Base-by-base conservation (phyloP, 2,113 vertebrate genomes). In the Tonatia bakeri region DNA sequence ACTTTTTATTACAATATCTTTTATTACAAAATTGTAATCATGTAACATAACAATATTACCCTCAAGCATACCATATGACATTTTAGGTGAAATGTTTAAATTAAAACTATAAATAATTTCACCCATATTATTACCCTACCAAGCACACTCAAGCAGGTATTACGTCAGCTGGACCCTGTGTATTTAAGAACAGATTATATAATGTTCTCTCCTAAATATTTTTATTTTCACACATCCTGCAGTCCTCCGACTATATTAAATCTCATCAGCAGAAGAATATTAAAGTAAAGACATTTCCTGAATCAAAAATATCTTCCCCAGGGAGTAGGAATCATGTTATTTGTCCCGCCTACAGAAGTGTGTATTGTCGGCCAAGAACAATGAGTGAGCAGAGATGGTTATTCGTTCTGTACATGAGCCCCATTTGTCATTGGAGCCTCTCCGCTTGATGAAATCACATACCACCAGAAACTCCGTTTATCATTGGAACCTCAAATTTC, bases 161-260 rank as follows among this genome's bases (percentile, higher is more conserved):
- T 59, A 59, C 56, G 24, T 59, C 56, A 24, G 56, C 56, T 10
- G 56, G 56, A 4, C 56, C 22, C 56, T 59, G 56, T 64, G 9
- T 70, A 91, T 52, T 75, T 84, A 79, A 73, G 15, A 72, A 47
- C 82, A 73, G 88, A 59, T 76, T 67, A 69, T 72, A 69, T 72
- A 59, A 28, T 94, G 16, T 92, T 90, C 26, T 80, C 31, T 92
- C 19, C 15, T 87, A 92, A 94, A 54, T 92, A 64, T n/a, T 45
- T 97, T 84, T 40, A 38, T 89, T 94, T 95, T 83, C 24, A 93
- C 4, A 77, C 31, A 40, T 89, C 70, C 67, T 81, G 9, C 31
- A 52, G 7, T 94, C 54, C 19, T 91, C 7, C 69, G 94, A 38
- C 80, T 94, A 26, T 95, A 36, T 67, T 80, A 94, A 96, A 79